phyloP scores from a whole-genome alignment of 2,888 invertebrate species.

The Elmis aenea region DNA sequence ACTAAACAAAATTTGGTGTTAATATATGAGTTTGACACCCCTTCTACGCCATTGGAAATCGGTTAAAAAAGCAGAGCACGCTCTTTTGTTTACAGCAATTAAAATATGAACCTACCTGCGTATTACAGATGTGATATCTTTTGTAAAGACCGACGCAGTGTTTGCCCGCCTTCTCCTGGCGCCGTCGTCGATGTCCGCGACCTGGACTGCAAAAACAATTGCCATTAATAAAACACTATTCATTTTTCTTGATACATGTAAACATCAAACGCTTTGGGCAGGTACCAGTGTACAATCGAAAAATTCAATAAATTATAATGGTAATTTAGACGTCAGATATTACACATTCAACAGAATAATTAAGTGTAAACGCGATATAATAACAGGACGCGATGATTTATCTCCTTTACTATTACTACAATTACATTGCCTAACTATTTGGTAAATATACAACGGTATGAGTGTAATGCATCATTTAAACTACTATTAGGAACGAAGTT shows the following conservation, averaged over 20 bases:
- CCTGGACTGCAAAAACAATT: slow-evolving; percentile 8
- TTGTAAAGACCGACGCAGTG: slow-evolving; percentile 71
- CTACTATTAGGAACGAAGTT: too few relatives aligned
- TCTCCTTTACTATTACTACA: slow-evolving; percentile 15
- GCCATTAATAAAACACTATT: too few relatives aligned
- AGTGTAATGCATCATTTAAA: too few relatives aligned
- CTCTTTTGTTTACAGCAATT: too few relatives aligned
- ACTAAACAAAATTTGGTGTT: too few relatives aligned
- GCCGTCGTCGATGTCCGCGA: slow-evolving; percentile 24
- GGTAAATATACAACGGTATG: too few relatives aligned
- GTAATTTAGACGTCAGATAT: slow-evolving; percentile 27
- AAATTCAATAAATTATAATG: slow-evolving; percentile 12
- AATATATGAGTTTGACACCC: too few relatives aligned
- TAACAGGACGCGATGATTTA: slow-evolving; percentile 26
- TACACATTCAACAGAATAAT: slow-evolving; percentile 19
- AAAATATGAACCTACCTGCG: slow-evolving; percentile 53
- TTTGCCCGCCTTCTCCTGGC: slow-evolving; percentile 32
- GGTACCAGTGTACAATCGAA: neutral
- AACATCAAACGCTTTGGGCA: neutral
- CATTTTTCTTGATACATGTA: slow-evolving; percentile 1
- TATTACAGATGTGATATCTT: slow-evolving; percentile 76
- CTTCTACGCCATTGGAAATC: too few relatives aligned
- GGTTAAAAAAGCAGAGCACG: too few relatives aligned
- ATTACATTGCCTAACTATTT: slow-evolving; percentile 12
- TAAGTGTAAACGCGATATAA: slow-evolving; percentile 30